Evolutionary conservation across 2,797 vertebrate species (phyloP).

Genomic region (Phoxinus dragarum): DNA sequence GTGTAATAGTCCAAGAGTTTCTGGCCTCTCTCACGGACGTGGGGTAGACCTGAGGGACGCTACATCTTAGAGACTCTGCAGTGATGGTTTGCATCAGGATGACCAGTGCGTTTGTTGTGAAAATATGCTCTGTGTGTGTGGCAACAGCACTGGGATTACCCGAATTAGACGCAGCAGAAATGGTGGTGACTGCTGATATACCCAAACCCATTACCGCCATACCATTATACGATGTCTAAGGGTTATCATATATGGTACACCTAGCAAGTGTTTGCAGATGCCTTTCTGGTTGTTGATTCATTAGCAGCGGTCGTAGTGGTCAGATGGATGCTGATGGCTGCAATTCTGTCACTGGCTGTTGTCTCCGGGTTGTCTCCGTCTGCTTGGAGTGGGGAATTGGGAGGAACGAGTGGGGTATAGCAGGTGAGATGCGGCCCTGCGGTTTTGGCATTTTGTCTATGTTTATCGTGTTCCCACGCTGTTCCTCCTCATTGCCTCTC

Average conservation of each 20-base stretch:
- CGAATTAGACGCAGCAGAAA: constrained; percentile 2
- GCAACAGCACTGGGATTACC: background rate
- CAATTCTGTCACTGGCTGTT: constrained; percentile 50
- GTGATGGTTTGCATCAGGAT: background rate
- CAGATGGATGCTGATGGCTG: constrained; percentile 51
- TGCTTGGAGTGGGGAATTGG: constrained; percentile 50
- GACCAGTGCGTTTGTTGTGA: background rate
- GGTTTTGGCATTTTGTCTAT: constrained; percentile 51
- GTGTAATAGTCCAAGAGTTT: background rate
- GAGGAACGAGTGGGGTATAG: constrained; percentile 51
- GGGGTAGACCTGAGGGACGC: background rate
- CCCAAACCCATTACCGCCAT: constrained; percentile 16
- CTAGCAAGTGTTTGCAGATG: constrained; percentile 32
- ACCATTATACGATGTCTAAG: background rate
- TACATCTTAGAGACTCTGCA: background rate
- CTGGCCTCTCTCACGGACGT: background rate
- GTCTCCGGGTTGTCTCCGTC: constrained; percentile 7
- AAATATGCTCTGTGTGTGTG: background rate
- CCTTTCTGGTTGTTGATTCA: constrained; percentile 41
- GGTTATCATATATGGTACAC: constrained; percentile 14
- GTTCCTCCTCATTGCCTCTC: constrained; percentile 59
- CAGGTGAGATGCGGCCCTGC: constrained; percentile 49
- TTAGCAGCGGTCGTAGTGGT: constrained; percentile 40
- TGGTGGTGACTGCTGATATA: background rate
- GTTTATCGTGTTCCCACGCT: constrained; percentile 60